Percentiles rank a stretch among this genome's conserved stretches.
Evolutionary conservation across 2,797 vertebrate genomes (phyloP).

Genomic region (Crotalus adamanteus): DNA sequence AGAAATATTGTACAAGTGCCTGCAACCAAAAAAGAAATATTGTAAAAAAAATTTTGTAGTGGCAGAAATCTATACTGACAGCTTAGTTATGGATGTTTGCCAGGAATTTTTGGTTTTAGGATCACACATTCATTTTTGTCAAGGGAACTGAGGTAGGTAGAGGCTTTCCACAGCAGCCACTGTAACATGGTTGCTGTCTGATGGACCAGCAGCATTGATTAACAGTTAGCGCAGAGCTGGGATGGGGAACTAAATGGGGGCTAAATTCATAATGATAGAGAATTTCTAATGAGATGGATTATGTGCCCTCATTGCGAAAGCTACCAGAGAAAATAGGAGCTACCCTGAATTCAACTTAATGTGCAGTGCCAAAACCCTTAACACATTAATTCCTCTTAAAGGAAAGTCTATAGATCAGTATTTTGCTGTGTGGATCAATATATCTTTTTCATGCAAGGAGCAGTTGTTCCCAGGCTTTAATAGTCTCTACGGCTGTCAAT

Average conservation of each 20-base stretch:
- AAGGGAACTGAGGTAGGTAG: slow-evolving; percentile 28
- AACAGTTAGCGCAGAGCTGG: slow-evolving; percentile 19
- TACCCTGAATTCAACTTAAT: not conserved
- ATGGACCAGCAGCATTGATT: slow-evolving; percentile 35
- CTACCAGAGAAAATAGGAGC: no score
- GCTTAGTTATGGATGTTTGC: slow-evolving; percentile 49
- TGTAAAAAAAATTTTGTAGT: slow-evolving; percentile 31
- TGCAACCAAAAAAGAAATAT: slow-evolving; percentile 64
- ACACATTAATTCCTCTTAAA: not conserved
- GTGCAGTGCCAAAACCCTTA: slow-evolving; percentile 53
- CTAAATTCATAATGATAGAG: not conserved
- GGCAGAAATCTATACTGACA: slow-evolving; percentile 44
- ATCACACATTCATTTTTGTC: slow-evolving; percentile 51
- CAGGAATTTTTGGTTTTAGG: slow-evolving; percentile 8
- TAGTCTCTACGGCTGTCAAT: not conserved
- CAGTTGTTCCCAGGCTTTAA: slow-evolving; percentile 9
- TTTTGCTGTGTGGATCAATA: slow-evolving; percentile 36
- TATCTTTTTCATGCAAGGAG: not conserved
- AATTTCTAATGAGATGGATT: not conserved
- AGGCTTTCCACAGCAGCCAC: slow-evolving; percentile 3
- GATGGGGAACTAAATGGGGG: not conserved
- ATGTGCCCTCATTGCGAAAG: not conserved
- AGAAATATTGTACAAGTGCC: slow-evolving; percentile 70
- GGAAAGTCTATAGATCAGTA: slow-evolving; percentile 31
- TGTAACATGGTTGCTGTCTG: slow-evolving; percentile 8